These are phyloP conservation scores for Scrobipalpa costella DNA, from an alignment of 2,888 invertebrate genomes.

Conservation along the genomic window DNA sequence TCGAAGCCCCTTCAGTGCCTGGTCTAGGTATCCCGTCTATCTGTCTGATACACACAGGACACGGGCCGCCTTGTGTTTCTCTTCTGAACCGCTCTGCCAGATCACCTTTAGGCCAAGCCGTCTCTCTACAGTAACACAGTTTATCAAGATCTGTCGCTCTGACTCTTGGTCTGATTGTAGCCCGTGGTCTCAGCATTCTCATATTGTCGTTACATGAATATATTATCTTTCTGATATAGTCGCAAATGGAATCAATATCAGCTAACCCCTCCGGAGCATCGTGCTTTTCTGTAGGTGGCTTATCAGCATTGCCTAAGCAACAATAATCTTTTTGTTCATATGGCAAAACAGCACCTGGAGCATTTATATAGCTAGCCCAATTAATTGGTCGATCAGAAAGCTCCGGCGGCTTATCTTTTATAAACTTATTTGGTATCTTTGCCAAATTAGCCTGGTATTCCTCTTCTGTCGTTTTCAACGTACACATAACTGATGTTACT, in stretches of 20 bases:
- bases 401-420: slow-evolving; percentile 50
- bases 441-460: slow-evolving; percentile 61
- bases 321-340: slow-evolving; percentile 68
- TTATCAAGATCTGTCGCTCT: slow-evolving; percentile 73
- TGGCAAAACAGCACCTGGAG: slow-evolving; percentile 64
- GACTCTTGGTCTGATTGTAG: slow-evolving; percentile 62
- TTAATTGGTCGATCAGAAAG: slow-evolving; percentile 46
- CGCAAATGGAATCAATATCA: slow-evolving; percentile 64
- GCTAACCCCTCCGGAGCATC: slow-evolving; percentile 68
- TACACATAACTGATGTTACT: slow-evolving; percentile 71
- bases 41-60: slow-evolving; percentile 62
- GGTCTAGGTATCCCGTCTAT: slow-evolving; percentile 20
- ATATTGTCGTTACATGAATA: slow-evolving; percentile 74
- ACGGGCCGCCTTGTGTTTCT: slow-evolving; percentile 58
- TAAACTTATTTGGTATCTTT: slow-evolving; percentile 44
- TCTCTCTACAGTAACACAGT: slow-evolving; percentile 69
- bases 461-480: slow-evolving; percentile 69
- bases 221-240: slow-evolving; percentile 70
- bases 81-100: slow-evolving; percentile 64
- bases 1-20: slow-evolving; percentile 31
- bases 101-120: slow-evolving; percentile 61
- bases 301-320: slow-evolving; percentile 65
- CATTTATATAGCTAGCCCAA: slow-evolving; percentile 68
- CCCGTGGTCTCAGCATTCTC: slow-evolving; percentile 72
- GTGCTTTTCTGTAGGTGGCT: slow-evolving; percentile 65